These are phyloP conservation scores for Drosophila navojoa DNA, from an alignment of 1,140 invertebrate species.

Conservation along the genomic window DNA sequence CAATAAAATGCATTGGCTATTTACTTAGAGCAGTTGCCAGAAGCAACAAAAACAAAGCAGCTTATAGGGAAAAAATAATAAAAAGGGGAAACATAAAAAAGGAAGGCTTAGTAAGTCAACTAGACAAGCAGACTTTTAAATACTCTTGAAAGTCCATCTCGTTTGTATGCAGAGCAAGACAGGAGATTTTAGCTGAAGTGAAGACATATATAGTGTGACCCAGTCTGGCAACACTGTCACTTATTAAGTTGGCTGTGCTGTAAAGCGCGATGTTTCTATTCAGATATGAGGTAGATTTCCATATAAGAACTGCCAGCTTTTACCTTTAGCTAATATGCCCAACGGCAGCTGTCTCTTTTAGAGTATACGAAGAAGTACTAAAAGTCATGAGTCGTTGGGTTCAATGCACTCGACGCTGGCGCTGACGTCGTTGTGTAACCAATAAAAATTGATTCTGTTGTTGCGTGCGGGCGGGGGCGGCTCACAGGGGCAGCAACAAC, in stretches of 20 bases:
- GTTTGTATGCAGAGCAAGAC: too few species aligned
- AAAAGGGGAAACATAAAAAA: slow-evolving; percentile 29
- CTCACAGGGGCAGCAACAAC: neutral
- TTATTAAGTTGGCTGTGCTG: too few species aligned
- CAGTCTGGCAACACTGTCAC: neutral
- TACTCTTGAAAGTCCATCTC: slow-evolving; percentile 9
- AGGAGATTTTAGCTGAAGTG: too few species aligned
- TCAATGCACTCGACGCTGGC: slow-evolving; percentile 66
- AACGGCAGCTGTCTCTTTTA: neutral
- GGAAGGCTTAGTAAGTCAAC: neutral
- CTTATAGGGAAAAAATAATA: neutral
- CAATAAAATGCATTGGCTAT: slow-evolving; percentile 42
- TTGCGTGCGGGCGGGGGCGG: slow-evolving; percentile 50
- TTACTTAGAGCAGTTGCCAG: slow-evolving; percentile 38
- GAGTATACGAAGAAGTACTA: slow-evolving; percentile 57
- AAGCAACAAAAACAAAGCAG: slow-evolving; percentile 28
- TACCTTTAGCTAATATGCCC: neutral
- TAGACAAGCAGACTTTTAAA: neutral
- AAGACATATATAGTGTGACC: too few species aligned
- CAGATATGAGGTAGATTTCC: too few species aligned
- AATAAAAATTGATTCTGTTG: slow-evolving; percentile 81
- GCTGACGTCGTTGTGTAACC: slow-evolving; percentile 71
- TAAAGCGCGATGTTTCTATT: too few species aligned
- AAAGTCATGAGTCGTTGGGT: slow-evolving; percentile 71
- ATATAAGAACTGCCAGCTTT: too few species aligned